Evolutionary conservation across 2,888 invertebrate species (phyloP).

Genomic region (Odontomyia ornata): DNA sequence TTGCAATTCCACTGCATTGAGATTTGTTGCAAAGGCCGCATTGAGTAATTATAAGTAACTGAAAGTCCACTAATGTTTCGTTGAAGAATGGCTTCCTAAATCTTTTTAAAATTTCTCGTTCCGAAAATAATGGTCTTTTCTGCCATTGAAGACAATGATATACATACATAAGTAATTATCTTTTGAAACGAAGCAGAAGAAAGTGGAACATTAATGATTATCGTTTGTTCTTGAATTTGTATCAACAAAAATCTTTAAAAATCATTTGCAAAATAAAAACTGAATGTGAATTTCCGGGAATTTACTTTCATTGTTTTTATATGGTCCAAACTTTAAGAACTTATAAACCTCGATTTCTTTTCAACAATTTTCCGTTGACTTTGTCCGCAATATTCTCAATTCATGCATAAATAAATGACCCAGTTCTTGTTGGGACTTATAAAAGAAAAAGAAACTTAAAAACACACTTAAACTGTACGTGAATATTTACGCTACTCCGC

Average conservation of each 20-base stretch:
- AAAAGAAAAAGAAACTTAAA: neutral
- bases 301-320: conserved; percentile 10
- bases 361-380: neutral
- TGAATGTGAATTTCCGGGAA: neutral
- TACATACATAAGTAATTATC: conserved; percentile 16
- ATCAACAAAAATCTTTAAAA: neutral
- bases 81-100: neutral
- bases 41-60: no score
- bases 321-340: neutral
- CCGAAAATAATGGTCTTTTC: conserved; percentile 5
- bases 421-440: neutral
- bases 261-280: neutral
- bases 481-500: conserved; percentile 7
- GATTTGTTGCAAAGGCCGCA: no score
- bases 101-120: neutral
- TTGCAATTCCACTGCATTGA: no score
- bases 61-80: no score
- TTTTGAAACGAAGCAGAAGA: conserved; percentile 7
- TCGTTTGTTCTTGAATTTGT: neutral
- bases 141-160: neutral
- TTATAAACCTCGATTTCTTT: conserved; percentile 4
- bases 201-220: conserved; percentile 13
- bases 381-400: neutral
- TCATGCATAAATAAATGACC: conserved; percentile 13
- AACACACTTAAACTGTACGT: conserved; percentile 16